phyloP scores from a whole-genome alignment of 2,797 vertebrate species.

The Anomalospiza imberbis region DNA sequence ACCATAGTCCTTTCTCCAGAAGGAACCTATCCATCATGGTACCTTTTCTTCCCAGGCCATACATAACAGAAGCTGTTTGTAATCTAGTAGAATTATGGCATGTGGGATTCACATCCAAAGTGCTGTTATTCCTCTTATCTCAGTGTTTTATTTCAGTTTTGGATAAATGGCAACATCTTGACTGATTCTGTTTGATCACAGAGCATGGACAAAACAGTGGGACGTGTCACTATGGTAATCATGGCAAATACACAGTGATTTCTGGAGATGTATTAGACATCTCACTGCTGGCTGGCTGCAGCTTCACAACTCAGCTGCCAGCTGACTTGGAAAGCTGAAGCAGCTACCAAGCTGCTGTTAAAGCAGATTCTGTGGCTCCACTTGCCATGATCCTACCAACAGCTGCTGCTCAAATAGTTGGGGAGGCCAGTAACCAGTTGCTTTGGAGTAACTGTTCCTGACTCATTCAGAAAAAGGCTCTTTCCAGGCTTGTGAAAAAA shows the following conservation, averaged over 20 bases:
- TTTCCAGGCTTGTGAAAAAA: neutral
- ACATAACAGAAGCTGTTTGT: neutral
- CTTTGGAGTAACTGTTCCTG: neutral
- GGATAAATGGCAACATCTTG: constrained; percentile 6
- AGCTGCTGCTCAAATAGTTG: neutral
- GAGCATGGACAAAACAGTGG: neutral
- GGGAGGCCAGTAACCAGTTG: neutral
- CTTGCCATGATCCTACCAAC: neutral
- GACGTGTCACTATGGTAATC: neutral
- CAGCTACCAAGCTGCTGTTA: neutral
- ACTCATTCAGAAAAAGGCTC: neutral
- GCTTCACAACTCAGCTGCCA: neutral
- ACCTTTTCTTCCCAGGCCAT: neutral
- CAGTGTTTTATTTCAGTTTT: constrained; percentile 1
- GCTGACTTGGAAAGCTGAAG: neutral
- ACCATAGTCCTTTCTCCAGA: neutral
- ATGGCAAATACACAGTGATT: neutral
- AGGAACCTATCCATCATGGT: neutral
- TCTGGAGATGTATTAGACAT: neutral
- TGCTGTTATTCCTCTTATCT: neutral
- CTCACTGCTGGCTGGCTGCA: neutral
- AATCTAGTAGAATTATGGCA: neutral
- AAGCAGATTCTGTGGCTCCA: neutral
- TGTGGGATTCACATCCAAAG: neutral
- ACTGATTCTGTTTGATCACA: neutral